Conservation (phyloP, 2,797 vertebrate genomes). For the Coccyzus lansbergi region DNA sequence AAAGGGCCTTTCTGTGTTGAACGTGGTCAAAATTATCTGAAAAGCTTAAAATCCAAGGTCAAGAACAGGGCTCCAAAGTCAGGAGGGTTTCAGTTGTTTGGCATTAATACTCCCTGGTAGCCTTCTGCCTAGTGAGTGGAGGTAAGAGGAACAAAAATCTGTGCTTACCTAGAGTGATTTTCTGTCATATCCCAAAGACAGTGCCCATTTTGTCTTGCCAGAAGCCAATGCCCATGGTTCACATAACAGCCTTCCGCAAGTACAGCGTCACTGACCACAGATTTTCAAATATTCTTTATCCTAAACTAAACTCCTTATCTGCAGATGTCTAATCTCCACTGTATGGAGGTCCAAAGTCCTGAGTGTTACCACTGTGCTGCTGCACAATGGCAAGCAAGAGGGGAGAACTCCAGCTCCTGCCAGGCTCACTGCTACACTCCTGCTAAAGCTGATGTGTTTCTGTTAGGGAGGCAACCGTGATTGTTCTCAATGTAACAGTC, state of each 20-base stretch:
- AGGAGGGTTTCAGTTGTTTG: not conserved
- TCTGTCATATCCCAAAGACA: not conserved
- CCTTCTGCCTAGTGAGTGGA: not conserved
- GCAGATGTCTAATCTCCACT: not conserved
- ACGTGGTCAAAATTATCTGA: not conserved
- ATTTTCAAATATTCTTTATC: not conserved
- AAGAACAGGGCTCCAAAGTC: not conserved
- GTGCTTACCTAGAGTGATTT: not conserved
- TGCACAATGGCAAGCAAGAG: not conserved
- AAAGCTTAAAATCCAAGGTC: not conserved
- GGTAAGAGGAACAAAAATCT: not conserved
- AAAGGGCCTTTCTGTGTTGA: not conserved
- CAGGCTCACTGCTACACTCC: not conserved
- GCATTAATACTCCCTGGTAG: not conserved
- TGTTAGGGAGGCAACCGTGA: not conserved
- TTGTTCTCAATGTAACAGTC: not conserved
- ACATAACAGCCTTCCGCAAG: not conserved
- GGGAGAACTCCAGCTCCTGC: not conserved
- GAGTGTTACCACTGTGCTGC: not conserved
- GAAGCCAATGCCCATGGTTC: not conserved
- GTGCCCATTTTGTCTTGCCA: not conserved
- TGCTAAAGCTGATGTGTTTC: not conserved
- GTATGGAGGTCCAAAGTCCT: not conserved
- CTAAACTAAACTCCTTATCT: conserved; percentile 5
- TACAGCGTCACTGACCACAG: not conserved